Base-by-base conservation (phyloP, 2,113 vertebrate species). In the Periophthalmus modestus region DNA sequence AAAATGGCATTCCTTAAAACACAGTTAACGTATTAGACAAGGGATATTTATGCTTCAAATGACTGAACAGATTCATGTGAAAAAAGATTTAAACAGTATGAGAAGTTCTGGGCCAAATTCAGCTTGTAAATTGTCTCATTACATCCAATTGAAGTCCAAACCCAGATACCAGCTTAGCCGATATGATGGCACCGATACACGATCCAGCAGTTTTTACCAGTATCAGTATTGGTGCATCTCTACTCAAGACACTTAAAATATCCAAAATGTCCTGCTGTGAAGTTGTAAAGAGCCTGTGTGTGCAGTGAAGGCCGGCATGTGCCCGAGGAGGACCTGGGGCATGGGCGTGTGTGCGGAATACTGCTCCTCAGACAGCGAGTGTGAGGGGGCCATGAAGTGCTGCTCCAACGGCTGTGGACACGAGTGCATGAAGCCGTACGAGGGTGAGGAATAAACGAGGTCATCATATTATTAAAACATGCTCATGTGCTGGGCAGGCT, bases 391-490 rank as follows among this genome's bases (percentile, higher is more conserved):
- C 18, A 80, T 93, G 39, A 94, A 94, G 80, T 94, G 94, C 87
- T 95, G 94, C 85, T 36, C 39, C 71, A 94, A 93, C 23, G 93
- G 93, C 24, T 95, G 94, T 78, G 93, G 93, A 5, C 91, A 93
- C 21, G 52, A 85, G 54, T 94, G 94, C 66, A 87, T 74, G 0
- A 23, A 55, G n/a, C 92, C 93, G 3, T 84, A 93, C 79, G 87
- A 21, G 89, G 93, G 93, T 94, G 33, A 66, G 74, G 65, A 58
- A 46, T 5, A 33, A 24, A 23, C 16, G 15, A 55, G 52, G 6
- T 55, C 52, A 6, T 10, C 2, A 16, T 18, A 52, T 52, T 52
- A 18, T 18, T 18, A 52, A 18, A 18, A 52, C 15, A 52, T 21
- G 7, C 19, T 54, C 10, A 54, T 54, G 52, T 54, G 18, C 6